A percentile compares a stretch with the other conserved stretches of the same genome.
Evolutionary conservation across 2,888 invertebrate genomes (phyloP).

Genomic region (Osmoderma eremita): DNA sequence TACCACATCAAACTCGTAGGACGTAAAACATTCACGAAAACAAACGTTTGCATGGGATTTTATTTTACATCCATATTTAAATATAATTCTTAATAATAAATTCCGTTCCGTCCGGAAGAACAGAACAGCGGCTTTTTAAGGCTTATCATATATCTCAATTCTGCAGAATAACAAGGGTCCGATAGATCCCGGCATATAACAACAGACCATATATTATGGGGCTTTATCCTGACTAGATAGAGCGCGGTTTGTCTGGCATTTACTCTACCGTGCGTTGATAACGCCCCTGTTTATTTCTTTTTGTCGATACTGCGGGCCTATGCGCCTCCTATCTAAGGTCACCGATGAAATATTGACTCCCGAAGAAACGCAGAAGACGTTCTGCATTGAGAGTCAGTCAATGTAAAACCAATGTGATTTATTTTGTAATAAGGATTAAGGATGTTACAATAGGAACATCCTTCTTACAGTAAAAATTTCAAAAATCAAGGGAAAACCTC

Average conservation of each 20-base stretch:
- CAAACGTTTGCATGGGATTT: slow-evolving; percentile 17
- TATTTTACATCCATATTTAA: slow-evolving; percentile 32
- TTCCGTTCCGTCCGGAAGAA: slow-evolving; percentile 33
- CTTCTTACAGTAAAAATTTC: no score
- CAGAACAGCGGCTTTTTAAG: slow-evolving; percentile 34
- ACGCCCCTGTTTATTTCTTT: slow-evolving; percentile 33
- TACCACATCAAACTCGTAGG: slow-evolving; percentile 8
- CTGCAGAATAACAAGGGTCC: slow-evolving; percentile 36
- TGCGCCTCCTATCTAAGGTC: slow-evolving; percentile 3
- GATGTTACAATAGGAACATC: no score
- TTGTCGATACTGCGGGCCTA: slow-evolving; percentile 25
- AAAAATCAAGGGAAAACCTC: no score
- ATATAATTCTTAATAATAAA: slow-evolving; percentile 37
- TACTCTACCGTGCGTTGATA: slow-evolving; percentile 37
- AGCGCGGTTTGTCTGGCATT: slow-evolving; percentile 37
- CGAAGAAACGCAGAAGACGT: neutral
- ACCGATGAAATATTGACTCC: slow-evolving; percentile 29
- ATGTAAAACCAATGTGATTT: slow-evolving; percentile 11
- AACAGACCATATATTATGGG: slow-evolving; percentile 35
- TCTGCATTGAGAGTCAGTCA: slow-evolving; percentile 6
- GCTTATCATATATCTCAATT: slow-evolving; percentile 38
- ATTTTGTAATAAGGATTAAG: slow-evolving; percentile 13
- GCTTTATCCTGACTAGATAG: slow-evolving; percentile 34
- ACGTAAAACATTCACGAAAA: slow-evolving; percentile 27
- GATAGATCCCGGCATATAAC: slow-evolving; percentile 34